Percentiles rank a stretch among this genome's conserved stretches.
These are phyloP conservation scores for Acrobasis suavella DNA, from an alignment of 2,888 invertebrate species.

Conservation along the genomic window DNA sequence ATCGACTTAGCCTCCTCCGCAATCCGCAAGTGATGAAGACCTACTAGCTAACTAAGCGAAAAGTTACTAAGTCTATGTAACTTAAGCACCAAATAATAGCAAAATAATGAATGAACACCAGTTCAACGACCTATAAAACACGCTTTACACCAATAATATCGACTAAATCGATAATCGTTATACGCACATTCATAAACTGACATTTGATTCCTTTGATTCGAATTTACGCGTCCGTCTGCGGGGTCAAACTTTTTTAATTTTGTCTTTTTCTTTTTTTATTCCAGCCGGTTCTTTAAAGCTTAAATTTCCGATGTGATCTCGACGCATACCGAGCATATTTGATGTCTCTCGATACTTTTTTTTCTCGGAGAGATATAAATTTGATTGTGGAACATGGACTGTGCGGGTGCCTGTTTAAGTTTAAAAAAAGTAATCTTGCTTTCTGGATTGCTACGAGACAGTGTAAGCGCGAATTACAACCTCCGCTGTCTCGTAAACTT, in stretches of 20 bases:
- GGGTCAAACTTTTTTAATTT: slow-evolving; percentile 55
- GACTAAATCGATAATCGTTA: slow-evolving; percentile 57
- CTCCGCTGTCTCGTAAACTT: slow-evolving; percentile 34
- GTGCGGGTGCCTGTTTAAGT: slow-evolving; percentile 48
- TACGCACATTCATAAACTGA: slow-evolving; percentile 65
- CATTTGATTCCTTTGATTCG: slow-evolving; percentile 78
- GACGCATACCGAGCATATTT: slow-evolving; percentile 80
- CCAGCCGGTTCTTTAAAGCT: slow-evolving; percentile 64
- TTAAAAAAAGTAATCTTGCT: slow-evolving; percentile 32
- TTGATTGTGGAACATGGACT: slow-evolving; percentile 54
- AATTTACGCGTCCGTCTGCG: slow-evolving; percentile 73
- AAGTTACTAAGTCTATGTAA: not conserved
- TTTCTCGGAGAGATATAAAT: slow-evolving; percentile 61
- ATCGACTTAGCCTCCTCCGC: not conserved
- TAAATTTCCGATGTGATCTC: slow-evolving; percentile 79
- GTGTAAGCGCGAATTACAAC: slow-evolving; percentile 58
- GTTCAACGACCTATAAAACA: slow-evolving; percentile 16
- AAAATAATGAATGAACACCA: slow-evolving; percentile 2
- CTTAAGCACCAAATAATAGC: not conserved
- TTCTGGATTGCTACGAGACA: slow-evolving; percentile 42
- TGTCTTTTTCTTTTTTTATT: slow-evolving; percentile 52
- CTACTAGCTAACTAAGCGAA: not conserved
- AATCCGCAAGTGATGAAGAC: not conserved
- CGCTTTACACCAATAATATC: slow-evolving; percentile 37
- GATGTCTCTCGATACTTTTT: slow-evolving; percentile 70